Base-by-base conservation (phyloP, 2,888 invertebrate genomes). In the Pollenia angustigena region DNA sequence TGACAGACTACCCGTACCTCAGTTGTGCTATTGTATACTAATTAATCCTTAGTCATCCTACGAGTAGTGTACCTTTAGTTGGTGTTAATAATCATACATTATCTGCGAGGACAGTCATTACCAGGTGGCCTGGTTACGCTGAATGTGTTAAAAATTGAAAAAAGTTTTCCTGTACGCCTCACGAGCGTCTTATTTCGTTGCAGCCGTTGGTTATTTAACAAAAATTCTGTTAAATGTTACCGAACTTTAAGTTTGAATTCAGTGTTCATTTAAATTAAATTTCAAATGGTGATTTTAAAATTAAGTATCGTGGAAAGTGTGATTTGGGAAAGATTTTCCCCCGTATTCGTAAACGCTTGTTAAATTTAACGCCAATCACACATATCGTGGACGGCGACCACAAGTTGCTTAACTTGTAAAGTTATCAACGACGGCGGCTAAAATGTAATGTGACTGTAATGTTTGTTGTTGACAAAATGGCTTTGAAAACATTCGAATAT, bases 11-110 rank as follows among this genome's bases (percentile, higher is more conserved):
- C 94, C 95, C 2, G 94, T 95, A 14, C 95, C 95, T 2, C 92
- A 93, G 88, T 88, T 94, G 56, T 94, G 92, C 88, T 95, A 94
- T 94, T 95, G 95, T 90, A 92, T 95, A 4, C 90, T 95, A 52
- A 93, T 95, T 87, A 94, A 95, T 85, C 83, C 87, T n/a, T 91
- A 23, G 69, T 48, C 66, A 79, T 8, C 87, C 89, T 42, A n/a
- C 90, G 32, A 91, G 92, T 32, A 95, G 95, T 1, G 91, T 95
- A 40, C 95, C 94, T 6, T 91, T 95, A 74, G 89, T 95, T 14
- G 94, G 94, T 2, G 92, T 92, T 0, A 93, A 93, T 89, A 92
- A 93, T 23, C 23, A 23, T 23, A 91, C 85, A 66, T 91, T 78
- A 90, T 92, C 42, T 92, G 92, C 81, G 88, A 90, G 12, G 90